Percentiles rank a stretch among this genome's conserved stretches.
Conservation (phyloP, 2,113 vertebrate species). For the Gadus macrocephalus region DNA sequence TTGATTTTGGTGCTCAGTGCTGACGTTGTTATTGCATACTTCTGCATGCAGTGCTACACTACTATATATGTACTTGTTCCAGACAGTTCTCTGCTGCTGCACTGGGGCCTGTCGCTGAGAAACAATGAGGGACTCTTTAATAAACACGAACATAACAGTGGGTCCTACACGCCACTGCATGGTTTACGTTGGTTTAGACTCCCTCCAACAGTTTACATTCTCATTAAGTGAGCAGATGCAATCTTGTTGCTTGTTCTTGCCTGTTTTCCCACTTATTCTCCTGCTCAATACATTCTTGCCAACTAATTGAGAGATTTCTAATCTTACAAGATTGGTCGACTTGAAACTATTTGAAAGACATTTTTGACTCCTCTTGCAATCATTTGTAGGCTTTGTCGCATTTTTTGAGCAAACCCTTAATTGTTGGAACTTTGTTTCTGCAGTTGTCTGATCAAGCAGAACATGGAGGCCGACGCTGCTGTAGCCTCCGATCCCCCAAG, state of each 20-base stretch:
- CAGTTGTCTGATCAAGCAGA: conserved; percentile 10
- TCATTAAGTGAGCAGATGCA: conserved; percentile 4
- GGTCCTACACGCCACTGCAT: conserved; percentile 7
- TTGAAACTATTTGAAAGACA: neutral
- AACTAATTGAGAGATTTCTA: no score
- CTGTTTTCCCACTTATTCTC: neutral
- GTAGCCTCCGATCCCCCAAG: conserved; percentile 55
- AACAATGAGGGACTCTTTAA: conserved; percentile 5
- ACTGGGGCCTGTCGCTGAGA: conserved; percentile 29
- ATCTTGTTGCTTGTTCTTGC: neutral
- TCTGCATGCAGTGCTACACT: conserved; percentile 27
- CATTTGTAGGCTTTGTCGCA: neutral
- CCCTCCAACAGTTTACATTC: conserved; percentile 40
- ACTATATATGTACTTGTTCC: conserved; percentile 68
- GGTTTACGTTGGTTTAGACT: conserved; percentile 33
- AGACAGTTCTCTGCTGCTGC: conserved; percentile 10
- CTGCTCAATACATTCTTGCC: neutral
- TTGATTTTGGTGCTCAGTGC: no score
- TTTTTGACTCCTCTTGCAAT: neutral
- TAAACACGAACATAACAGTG: conserved; percentile 26
- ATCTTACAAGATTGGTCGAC: neutral
- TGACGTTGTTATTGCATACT: no score
- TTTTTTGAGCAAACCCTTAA: neutral
- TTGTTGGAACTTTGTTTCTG: conserved; percentile 4
- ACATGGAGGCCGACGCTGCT: conserved; percentile 41